phyloP scores from a whole-genome alignment of 2,113 vertebrate genomes.

The Platycercus adscitus region DNA sequence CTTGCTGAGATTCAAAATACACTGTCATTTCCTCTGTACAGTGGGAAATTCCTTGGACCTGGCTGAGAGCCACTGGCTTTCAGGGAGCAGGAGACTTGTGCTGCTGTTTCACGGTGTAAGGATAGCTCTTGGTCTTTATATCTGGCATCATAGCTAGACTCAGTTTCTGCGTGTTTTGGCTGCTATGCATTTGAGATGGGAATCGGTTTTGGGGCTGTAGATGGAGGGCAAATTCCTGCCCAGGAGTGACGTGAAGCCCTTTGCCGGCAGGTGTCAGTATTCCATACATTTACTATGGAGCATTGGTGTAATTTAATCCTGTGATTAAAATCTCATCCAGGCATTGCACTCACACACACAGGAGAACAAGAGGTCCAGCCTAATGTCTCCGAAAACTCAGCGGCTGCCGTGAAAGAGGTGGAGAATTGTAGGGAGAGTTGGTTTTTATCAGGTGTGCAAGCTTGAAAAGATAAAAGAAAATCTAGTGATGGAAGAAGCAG shows the following conservation, averaged over 20 bases:
- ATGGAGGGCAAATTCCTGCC: neutral
- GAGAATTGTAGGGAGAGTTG: neutral
- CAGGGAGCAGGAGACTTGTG: neutral
- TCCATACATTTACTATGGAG: slow-evolving; percentile 17
- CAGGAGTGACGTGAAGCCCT: neutral
- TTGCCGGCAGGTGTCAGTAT: slow-evolving; percentile 71
- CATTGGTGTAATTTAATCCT: neutral
- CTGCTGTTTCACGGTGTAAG: neutral
- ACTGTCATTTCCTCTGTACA: neutral
- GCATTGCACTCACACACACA: neutral
- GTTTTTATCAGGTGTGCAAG: neutral
- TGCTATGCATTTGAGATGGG: neutral
- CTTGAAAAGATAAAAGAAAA: neutral
- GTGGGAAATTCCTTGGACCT: slow-evolving; percentile 3
- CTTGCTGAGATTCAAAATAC: slow-evolving; percentile 7
- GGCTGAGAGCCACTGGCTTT: neutral
- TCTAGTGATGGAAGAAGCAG: neutral
- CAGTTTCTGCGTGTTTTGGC: neutral
- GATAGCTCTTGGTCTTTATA: neutral
- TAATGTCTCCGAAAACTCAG: neutral
- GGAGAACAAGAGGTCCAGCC: neutral
- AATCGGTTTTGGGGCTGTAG: neutral
- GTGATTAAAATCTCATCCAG: neutral
- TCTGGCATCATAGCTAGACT: neutral
- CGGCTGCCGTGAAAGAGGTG: neutral